These are phyloP conservation scores for Drosophila cardini DNA, from an alignment of 1,140 invertebrate species.

Conservation along the genomic window DNA sequence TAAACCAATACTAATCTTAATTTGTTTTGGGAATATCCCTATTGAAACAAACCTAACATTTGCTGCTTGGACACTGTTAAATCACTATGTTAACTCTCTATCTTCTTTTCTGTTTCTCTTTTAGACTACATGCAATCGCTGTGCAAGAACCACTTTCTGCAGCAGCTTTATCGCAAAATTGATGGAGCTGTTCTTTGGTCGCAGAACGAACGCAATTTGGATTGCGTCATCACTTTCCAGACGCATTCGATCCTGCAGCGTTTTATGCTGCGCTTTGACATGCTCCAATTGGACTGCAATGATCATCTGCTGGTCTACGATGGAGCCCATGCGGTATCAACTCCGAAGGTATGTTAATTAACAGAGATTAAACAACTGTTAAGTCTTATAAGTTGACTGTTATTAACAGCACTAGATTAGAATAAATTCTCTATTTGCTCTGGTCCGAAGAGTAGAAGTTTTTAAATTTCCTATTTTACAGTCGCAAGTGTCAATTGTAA, in stretches of 20 bases:
- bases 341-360: conserved; percentile 90
- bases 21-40: too few species aligned
- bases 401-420: not conserved
- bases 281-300: conserved; percentile 93
- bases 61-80: not conserved
- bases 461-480: too few species aligned
- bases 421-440: too few species aligned
- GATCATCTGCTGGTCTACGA: conserved; percentile 97
- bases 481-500: not conserved
- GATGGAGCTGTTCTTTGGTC: conserved; percentile 95
- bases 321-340: conserved; percentile 94
- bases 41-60: not conserved
- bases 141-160: conserved; percentile 94
- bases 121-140: conserved; percentile 94
- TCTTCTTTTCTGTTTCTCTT: conserved; percentile 70
- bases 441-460: too few species aligned
- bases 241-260: conserved; percentile 96
- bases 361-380: not conserved
- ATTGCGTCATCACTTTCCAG: conserved; percentile 96
- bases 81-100: not conserved
- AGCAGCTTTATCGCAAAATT: conserved; percentile 94
- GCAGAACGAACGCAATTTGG: conserved; percentile 94
- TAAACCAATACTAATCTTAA: too few species aligned
- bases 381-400: not conserved
- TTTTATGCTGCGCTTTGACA: conserved; percentile 96